Conservation (phyloP, 2,797 vertebrate genomes). For the Botia kubotai region DNA sequence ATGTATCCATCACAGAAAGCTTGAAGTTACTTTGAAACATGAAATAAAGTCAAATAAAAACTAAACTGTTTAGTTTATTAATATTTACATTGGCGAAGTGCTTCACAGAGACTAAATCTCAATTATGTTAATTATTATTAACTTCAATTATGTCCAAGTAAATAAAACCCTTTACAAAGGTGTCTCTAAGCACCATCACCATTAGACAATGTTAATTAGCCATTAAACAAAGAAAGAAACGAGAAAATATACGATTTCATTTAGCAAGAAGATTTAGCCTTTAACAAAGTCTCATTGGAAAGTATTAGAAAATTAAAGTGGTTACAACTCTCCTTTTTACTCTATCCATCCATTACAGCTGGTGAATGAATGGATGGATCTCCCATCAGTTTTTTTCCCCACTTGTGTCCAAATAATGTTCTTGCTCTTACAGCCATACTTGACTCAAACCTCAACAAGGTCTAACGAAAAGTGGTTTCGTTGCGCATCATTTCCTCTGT, state of each 20-base stretch:
- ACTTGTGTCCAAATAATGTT: background rate
- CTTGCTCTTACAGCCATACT: background rate
- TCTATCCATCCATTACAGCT: background rate
- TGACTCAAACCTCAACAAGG: background rate
- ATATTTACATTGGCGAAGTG: too few species aligned
- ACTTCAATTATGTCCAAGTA: background rate
- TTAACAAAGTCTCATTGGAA: background rate
- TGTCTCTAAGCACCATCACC: background rate
- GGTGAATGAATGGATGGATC: background rate
- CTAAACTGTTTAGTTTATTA: background rate
- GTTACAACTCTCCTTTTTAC: background rate
- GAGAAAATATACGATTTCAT: background rate
- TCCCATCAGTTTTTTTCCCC: background rate
- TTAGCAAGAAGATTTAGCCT: background rate
- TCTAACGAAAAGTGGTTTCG: background rate
- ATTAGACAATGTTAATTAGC: background rate
- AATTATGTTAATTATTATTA: too few species aligned
- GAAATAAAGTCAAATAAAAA: background rate
- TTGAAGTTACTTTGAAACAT: background rate
- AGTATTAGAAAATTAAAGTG: background rate
- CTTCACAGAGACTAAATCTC: too few species aligned
- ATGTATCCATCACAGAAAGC: background rate
- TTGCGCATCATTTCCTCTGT: background rate
- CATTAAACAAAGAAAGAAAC: background rate
- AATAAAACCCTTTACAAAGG: constrained; percentile 5